Evolutionary conservation across 2,888 invertebrate species (phyloP), one percentile per base, ranked within the genome.

Genomic region (Drosophila leonis): DNA sequence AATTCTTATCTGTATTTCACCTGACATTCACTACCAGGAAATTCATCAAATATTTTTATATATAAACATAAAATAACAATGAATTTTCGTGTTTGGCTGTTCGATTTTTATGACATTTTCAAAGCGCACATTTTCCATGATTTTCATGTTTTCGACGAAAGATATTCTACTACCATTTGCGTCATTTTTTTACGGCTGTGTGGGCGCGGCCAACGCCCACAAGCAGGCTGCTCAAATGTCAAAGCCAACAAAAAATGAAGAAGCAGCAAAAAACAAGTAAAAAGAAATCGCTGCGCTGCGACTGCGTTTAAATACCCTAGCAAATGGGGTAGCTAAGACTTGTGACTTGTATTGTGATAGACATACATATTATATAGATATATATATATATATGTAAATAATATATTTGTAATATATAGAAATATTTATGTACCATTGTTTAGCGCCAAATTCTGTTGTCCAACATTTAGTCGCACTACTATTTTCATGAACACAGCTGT

Each of bases 201-300:
- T 55, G 56, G 54, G 78, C 78, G 49, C 63, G 60, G 62, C 4
- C 60, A 51, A 35, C 60, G 24, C 69, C 60, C 10, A 15, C 42
- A 31, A 33, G 15, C 13, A n/a, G 29, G 20, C 51, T 42, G 65
- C 55, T 49, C 57, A 63, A 70, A 79, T 75, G 79, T 63, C 80
- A 78, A 54, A 46, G 31, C 35, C 6, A 15, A 10, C 52, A 35
- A 29, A 18, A 18, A 42, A 18, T 29, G 18, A n/a, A 33, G 12
- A 42, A 31, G 10, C n/a, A 7, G n/a, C n/a, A 37, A 24, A 20
- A 49, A 42, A 35, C 35, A 59, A 56, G 31, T 27, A 41, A 42
- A 15, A 41, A 52, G 27, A 42, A 39, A 56, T 37, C 20, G 10
- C 33, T 24, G 46, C 9, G 52, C 42, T 56, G 60, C 15, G n/a